phyloP scores from a whole-genome alignment of 2,113 vertebrate species.

The Labeo catla region DNA sequence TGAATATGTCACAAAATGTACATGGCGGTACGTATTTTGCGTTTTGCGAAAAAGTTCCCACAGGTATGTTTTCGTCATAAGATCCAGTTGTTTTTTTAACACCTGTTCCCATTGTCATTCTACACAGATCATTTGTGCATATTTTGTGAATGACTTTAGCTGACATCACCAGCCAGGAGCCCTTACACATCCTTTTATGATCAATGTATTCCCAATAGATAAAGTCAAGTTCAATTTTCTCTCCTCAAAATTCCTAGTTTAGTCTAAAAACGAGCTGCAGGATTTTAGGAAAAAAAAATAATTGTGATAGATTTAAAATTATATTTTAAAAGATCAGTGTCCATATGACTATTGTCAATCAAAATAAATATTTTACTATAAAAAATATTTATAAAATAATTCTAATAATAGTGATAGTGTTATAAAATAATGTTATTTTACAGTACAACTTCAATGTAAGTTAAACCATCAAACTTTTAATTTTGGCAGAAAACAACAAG shows the following conservation, averaged over 20 bases:
- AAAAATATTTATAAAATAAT: too few relatives aligned
- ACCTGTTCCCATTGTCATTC: not conserved
- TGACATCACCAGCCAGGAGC: not conserved
- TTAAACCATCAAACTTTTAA: not conserved
- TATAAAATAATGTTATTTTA: not conserved
- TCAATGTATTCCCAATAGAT: not conserved
- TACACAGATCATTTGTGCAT: not conserved
- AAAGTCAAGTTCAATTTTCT: not conserved
- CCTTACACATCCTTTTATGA: not conserved
- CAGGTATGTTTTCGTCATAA: too few relatives aligned
- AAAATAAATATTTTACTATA: too few relatives aligned
- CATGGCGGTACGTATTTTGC: too few relatives aligned
- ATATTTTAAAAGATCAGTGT: not conserved
- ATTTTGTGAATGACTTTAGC: not conserved
- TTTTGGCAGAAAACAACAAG: not conserved
- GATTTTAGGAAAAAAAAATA: not conserved
- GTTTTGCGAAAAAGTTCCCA: too few relatives aligned
- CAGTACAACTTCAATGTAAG: not conserved
- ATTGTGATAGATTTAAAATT: not conserved
- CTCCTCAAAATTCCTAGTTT: not conserved
- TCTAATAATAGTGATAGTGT: not conserved
- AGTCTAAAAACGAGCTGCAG: not conserved
- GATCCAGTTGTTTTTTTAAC: too few relatives aligned
- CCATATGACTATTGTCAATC: not conserved
- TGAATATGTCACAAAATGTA: too few relatives aligned